Evolutionary conservation across 2,888 invertebrate species (phyloP).

Genomic region (Strigamia maritima): DNA sequence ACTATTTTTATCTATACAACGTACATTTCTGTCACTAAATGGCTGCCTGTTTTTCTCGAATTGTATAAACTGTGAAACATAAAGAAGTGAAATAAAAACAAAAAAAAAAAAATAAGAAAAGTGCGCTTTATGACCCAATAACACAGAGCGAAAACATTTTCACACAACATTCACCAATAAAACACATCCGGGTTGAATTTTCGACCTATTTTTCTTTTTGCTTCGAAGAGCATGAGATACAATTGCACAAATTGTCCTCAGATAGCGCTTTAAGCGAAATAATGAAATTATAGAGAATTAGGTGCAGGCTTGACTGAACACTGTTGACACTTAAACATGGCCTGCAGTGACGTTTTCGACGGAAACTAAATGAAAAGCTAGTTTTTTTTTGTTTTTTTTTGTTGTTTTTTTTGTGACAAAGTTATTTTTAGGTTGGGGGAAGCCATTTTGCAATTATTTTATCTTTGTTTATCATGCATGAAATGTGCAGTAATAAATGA

Average conservation of each 20-base stretch:
- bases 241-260: conserved; percentile 11
- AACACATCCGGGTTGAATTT: conserved; percentile 1
- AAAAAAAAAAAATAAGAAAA: neutral
- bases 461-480: neutral
- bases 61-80: conserved; percentile 1
- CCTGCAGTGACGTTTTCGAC: neutral
- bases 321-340: neutral
- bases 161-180: conserved; percentile 19
- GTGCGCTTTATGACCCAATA: neutral
- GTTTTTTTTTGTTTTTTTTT: no score
- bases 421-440: neutral
- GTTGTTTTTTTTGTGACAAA: no score
- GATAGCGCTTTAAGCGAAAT: conserved; percentile 5
- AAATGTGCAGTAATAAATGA: neutral
- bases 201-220: neutral
- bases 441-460: neutral
- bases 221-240: neutral
- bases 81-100: neutral
- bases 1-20: neutral
- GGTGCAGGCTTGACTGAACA: neutral
- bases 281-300: conserved; percentile 11
- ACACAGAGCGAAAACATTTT: conserved; percentile 10
- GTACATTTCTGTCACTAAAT: neutral
- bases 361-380: neutral
- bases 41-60: neutral